Conservation (phyloP, 1,140 invertebrate genomes). For the Philopotamus ludificatus region DNA sequence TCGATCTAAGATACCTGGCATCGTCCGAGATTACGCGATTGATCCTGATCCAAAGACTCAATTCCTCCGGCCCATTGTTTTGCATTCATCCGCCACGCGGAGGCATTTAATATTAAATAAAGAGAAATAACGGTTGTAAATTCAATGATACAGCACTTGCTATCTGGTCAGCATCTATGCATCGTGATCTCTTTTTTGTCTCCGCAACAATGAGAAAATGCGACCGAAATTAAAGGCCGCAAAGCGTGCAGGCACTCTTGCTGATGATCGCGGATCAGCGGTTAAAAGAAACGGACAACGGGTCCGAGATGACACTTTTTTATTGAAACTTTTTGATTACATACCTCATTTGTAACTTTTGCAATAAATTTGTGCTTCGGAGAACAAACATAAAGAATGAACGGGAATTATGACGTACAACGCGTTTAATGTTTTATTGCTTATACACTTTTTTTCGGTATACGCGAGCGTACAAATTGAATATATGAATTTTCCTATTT, state of each 20-base stretch:
- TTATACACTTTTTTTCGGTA: too few relatives aligned
- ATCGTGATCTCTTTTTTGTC: slow-evolving; percentile 14
- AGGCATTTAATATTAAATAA: background rate
- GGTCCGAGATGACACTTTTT: slow-evolving; percentile 8
- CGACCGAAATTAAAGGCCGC: slow-evolving; percentile 12
- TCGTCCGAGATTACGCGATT: background rate
- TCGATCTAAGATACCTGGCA: background rate
- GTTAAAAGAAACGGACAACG: background rate
- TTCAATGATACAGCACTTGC: slow-evolving; percentile 19
- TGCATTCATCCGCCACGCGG: slow-evolving; percentile 2
- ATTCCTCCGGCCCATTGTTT: slow-evolving; percentile 15
- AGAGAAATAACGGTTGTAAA: slow-evolving; percentile 9
- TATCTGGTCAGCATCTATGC: slow-evolving; percentile 19
- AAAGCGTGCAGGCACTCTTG: slow-evolving; percentile 14
- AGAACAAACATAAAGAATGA: too few relatives aligned
- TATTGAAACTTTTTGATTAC: background rate
- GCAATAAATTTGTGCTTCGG: too few relatives aligned
- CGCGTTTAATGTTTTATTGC: too few relatives aligned
- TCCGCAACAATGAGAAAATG: slow-evolving; percentile 19
- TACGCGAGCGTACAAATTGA: background rate
- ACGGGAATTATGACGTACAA: too few relatives aligned
- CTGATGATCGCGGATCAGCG: slow-evolving; percentile 6
- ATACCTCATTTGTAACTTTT: background rate
- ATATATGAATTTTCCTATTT: background rate
- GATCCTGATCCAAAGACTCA: background rate